Evolutionary conservation across 2,797 vertebrate species (phyloP), one percentile per base, ranked within the genome.

Genomic region (Cirrhinus molitorella): DNA sequence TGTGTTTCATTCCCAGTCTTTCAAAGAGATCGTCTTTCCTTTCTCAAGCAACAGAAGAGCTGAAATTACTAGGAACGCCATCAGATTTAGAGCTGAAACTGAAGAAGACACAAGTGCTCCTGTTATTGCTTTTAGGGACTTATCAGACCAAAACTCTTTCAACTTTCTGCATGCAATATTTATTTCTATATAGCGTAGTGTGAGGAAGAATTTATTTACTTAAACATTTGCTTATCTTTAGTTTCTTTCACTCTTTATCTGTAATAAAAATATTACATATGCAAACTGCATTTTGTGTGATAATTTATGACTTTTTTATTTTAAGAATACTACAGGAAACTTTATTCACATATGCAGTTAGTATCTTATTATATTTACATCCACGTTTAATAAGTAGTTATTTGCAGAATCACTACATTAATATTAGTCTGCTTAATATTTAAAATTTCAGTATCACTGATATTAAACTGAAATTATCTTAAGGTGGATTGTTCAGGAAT

Each of bases 1-100:
- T 85, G 79, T 55, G 75, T 84, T 85, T 85, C 84, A 81, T 66
- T 84, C 79, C 57, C 74, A 78, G 84, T 83, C 80, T 87, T 89
- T 89, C 86, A 89, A 72, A 67, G 25, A 74, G 86, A 87, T 89
- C 82, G 8, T 57, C 84, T 89, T 89, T 89, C 88, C 55, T 83
- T 86, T 84, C 82, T 87, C 84, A 85, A 84, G 76, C 82, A 63
- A 75, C 86, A 87, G 87, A 86, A 84, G 86, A 83, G 79, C 34
- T 83, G 75, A 79, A 83, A 80, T 87, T 74, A 77, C 84, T 67
- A 80, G 70, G 37, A 81, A 86, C 67, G 61, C 63, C 70, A 65
- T 74, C 72, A 77, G 81, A 85, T 76, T 84, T 49, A 57, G 68
- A 81, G 82, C 74, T 80, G 68, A 85, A 67, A 65, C 86, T 73